Base-by-base conservation (phyloP, 2,113 vertebrate species). In the Corvus cornix region DNA sequence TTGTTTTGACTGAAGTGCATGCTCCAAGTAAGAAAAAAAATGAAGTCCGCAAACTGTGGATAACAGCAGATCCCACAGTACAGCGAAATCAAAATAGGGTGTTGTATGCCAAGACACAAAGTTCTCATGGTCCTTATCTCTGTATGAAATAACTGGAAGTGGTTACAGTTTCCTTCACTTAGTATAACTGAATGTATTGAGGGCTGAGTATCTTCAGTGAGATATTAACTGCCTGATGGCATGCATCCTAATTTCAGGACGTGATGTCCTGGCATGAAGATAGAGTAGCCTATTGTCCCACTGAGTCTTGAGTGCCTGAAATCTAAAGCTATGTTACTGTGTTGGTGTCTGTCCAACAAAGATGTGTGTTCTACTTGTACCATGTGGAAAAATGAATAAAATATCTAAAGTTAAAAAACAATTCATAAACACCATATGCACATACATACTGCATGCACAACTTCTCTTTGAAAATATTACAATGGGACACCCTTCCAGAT, bases 351-450 rank as follows among this genome's bases (percentile, higher is more conserved):
- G 62, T 97, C 97, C 97, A 97, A 96, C 92, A 96, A 94, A 96
- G 95, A 97, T 96, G 95, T 97, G 97, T 97, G 97, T 97, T 96
- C 97, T 96, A 94, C 97, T 97, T 90, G 95, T 96, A 97, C 95
- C 97, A 97, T 97, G 97, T 97, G 97, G 97, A 97, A 97, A 97
- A 97, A 97, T 97, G 97, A 97, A 97, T 97, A 97, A 97, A 97
- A 97, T 97, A 97, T 97, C 96, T 96, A 93, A 97, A 97, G 95
- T 97, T 96, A 97, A 97, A 97, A 97, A 97, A 97, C 97, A 97
- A 97, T 97, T 95, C 97, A 97, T 97, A 97, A 97, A 97, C 97
- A 97, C 97, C 97, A 97, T 97, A 97, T 97, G 97, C 95, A 97
- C 93, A 97, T 96, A 95, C 93, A 97, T 97, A 96, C 96, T 97